phyloP scores from a whole-genome alignment of 2,113 vertebrate genomes.

The Lonchura striata region DNA sequence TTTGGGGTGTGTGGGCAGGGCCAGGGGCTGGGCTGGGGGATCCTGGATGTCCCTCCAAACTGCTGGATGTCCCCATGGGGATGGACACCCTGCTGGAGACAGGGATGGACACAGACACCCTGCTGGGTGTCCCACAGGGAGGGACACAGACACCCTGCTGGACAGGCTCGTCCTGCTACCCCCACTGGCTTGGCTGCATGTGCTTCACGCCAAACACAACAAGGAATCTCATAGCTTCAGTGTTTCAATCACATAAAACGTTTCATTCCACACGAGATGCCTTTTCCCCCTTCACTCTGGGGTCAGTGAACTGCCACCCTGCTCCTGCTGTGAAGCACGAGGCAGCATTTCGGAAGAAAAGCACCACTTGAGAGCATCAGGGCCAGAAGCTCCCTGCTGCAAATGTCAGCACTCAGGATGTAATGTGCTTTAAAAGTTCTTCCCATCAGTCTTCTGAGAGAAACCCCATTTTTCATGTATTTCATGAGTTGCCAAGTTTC shows the following conservation, averaged over 20 bases:
- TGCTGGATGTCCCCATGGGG: fast-evolving
- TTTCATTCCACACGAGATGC: background rate
- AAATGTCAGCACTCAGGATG: background rate
- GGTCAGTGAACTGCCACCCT: background rate
- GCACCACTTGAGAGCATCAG: background rate
- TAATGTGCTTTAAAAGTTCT: background rate
- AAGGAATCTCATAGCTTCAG: background rate
- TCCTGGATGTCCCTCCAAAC: background rate
- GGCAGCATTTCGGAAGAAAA: background rate
- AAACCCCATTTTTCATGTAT: background rate
- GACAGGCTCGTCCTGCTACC: too few species aligned
- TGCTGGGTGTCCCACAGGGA: background rate
- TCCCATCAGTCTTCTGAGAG: background rate
- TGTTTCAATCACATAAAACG: background rate
- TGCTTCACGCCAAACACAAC: too few species aligned
- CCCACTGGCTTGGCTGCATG: too few species aligned
- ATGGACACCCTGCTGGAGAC: too few species aligned
- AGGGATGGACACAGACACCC: fast-evolving
- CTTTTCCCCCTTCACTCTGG: background rate
- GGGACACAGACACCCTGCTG: too few species aligned
- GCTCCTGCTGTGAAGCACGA: background rate
- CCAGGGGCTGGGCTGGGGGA: background rate
- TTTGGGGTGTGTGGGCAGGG: background rate
- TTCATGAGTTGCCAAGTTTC: background rate
- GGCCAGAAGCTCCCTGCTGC: background rate